Evolutionary conservation across 2,113 vertebrate species (phyloP).

Genomic region (Ginglymostoma cirratum): DNA sequence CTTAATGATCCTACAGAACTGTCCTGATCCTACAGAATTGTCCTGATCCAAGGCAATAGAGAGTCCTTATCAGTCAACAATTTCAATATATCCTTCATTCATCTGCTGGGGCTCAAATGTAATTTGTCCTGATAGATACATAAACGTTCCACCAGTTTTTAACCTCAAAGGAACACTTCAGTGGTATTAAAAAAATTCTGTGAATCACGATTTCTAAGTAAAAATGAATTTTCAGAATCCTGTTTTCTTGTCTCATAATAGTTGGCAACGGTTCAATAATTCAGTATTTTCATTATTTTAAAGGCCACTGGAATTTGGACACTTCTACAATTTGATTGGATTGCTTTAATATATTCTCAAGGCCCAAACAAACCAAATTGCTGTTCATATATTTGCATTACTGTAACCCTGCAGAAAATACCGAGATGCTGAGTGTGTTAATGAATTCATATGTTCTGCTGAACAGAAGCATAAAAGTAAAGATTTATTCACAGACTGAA

Average conservation of each 20-base stretch:
- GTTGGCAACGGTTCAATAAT: not conserved
- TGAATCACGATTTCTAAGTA: not conserved
- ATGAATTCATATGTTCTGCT: slow-evolving; percentile 11
- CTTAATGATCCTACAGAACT: not conserved
- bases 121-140: not conserved
- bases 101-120: not conserved
- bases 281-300: too few species aligned
- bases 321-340: not conserved
- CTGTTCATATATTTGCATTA: not conserved
- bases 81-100: not conserved
- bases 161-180: too few species aligned
- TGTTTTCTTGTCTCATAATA: not conserved
- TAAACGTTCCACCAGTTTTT: not conserved
- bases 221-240: not conserved
- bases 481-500: slow-evolving; percentile 31
- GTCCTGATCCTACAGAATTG: not conserved
- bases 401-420: not conserved
- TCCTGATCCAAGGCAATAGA: not conserved
- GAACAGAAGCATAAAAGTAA: slow-evolving; percentile 25
- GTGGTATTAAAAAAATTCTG: not conserved
- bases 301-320: not conserved
- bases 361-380: not conserved
- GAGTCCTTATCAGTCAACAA: not conserved
- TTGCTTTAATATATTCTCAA: not conserved
- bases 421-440: not conserved